Conservation (phyloP, 1,140 invertebrate species). For the Aphaenogaster rudis region DNA sequence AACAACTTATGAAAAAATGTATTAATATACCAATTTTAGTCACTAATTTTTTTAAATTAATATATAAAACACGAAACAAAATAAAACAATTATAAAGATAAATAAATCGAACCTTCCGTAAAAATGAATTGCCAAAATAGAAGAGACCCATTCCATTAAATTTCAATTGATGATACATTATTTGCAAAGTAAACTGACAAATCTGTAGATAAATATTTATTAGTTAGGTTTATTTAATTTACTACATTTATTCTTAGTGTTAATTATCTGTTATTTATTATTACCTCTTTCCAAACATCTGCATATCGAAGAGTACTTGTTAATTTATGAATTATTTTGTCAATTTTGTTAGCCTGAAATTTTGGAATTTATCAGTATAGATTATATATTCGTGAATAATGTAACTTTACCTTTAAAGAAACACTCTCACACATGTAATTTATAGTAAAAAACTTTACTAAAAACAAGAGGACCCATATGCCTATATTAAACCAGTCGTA, state of each 20-base stretch:
- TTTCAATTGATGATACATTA: neutral
- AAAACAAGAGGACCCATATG: neutral
- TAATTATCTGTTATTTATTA: neutral
- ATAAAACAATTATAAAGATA: neutral
- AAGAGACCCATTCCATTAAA: conserved; percentile 1
- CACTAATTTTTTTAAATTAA: too few relatives aligned
- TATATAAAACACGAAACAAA: neutral
- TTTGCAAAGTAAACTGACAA: neutral
- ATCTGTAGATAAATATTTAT: neutral
- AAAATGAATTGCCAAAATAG: neutral
- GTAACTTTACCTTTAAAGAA: conserved; percentile 25
- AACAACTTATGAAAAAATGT: too few relatives aligned
- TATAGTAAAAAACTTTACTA: neutral
- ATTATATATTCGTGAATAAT: neutral
- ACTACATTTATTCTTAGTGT: neutral
- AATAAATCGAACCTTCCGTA: neutral
- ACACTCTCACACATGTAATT: conserved; percentile 14
- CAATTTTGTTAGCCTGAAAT: conserved; percentile 16
- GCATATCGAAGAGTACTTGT: neutral
- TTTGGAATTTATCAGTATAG: neutral
- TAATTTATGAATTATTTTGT: neutral
- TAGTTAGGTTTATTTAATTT: neutral
- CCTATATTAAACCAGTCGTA: neutral
- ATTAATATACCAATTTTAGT: too few relatives aligned
- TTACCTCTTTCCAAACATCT: conserved; percentile 9